Evolutionary conservation across 2,888 invertebrate genomes (phyloP).

Genomic region (Galeopsomyia nigrocyanea): DNA sequence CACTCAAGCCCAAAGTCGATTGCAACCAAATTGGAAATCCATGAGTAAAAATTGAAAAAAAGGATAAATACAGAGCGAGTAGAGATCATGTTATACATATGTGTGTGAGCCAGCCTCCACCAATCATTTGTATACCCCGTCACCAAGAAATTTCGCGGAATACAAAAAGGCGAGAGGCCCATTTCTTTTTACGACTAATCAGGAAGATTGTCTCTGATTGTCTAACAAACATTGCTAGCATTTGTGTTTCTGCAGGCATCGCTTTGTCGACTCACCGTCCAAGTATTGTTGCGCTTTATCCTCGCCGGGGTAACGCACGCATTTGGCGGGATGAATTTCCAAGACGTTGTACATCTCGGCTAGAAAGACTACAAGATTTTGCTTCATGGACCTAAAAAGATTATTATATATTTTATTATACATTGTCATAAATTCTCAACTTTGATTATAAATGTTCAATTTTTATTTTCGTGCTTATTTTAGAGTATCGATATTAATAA

Average conservation of each 20-base stretch:
- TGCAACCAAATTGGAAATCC: slow-evolving; percentile 49
- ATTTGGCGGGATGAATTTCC: slow-evolving; percentile 92
- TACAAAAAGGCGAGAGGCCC: slow-evolving; percentile 33
- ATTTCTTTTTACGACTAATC: neutral
- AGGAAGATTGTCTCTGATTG: neutral
- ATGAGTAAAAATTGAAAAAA: slow-evolving; percentile 49
- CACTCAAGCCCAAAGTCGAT: neutral
- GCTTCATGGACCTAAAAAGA: slow-evolving; percentile 85
- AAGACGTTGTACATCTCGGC: slow-evolving; percentile 94
- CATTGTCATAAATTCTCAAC: too few relatives aligned
- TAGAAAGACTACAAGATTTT: slow-evolving; percentile 90
- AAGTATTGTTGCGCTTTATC: slow-evolving; percentile 70
- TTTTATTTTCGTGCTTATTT: too few relatives aligned
- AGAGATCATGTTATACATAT: slow-evolving; percentile 49
- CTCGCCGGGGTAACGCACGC: slow-evolving; percentile 86
- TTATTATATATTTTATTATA: slow-evolving; percentile 19
- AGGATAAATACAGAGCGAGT: slow-evolving; percentile 56
- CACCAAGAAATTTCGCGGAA: slow-evolving; percentile 52
- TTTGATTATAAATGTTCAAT: too few relatives aligned
- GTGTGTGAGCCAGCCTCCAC: slow-evolving; percentile 56
- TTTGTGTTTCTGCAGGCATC: neutral
- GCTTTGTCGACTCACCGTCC: slow-evolving; percentile 66
- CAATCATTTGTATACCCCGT: slow-evolving; percentile 56
- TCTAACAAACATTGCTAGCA: slow-evolving; percentile 3
- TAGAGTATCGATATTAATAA: too few relatives aligned